Evolutionary conservation across 2,797 vertebrate species (phyloP).

Genomic region (Aeoliscus strigatus): DNA sequence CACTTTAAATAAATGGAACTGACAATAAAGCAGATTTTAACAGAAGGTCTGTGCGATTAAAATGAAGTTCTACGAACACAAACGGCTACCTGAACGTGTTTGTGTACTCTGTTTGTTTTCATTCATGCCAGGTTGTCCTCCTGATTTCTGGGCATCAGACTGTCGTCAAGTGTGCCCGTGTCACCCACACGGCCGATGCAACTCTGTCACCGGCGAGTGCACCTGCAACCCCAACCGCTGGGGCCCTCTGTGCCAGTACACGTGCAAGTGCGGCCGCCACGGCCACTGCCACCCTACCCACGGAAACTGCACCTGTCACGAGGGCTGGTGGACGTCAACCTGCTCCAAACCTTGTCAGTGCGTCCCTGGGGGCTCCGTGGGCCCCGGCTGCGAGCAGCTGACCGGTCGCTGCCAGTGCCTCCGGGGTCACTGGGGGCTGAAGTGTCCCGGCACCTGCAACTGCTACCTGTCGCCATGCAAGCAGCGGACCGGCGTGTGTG

Average conservation of each 20-base stretch:
- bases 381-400: constrained; percentile 73
- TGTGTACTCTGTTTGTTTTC: background rate
- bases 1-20: too few species aligned
- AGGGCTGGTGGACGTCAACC: constrained; percentile 82
- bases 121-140: constrained; percentile 79
- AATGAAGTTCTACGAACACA: too few species aligned
- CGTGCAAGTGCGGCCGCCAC: constrained; percentile 78
- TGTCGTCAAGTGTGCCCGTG: constrained; percentile 84
- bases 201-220: constrained; percentile 80
- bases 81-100: too few species aligned
- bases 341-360: constrained; percentile 83
- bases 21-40: too few species aligned
- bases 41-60: too few species aligned
- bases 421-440: constrained; percentile 81
- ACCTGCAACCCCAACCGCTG: constrained; percentile 80
- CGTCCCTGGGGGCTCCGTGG: constrained; percentile 28
- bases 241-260: constrained; percentile 80
- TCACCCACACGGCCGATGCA: constrained; percentile 81
- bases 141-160: constrained; percentile 88
- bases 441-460: constrained; percentile 75
- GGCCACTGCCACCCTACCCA: constrained; percentile 80
- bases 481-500: constrained; percentile 78
- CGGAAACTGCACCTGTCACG: constrained; percentile 82
- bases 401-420: constrained; percentile 81
- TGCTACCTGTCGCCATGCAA: constrained; percentile 81